A percentile compares a stretch with the other conserved stretches of the same genome.
Conservation (phyloP, 2,888 invertebrate species). For the Deroplatys truncata region DNA sequence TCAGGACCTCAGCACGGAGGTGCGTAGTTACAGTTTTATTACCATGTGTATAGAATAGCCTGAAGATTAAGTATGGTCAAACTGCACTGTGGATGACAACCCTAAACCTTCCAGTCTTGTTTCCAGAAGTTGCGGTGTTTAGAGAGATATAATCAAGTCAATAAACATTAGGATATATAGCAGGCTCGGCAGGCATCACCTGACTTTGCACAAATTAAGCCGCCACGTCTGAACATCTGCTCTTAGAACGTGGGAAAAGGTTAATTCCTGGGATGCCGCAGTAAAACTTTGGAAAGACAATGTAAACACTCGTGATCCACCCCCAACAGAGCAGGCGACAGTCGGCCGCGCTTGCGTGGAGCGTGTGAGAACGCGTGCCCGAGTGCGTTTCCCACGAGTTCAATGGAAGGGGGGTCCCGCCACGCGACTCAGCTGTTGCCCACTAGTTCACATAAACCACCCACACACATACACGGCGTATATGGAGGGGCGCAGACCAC, state of each 20-base stretch:
- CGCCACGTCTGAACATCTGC: neutral
- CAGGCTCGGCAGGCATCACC: neutral
- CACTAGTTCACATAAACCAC: too few relatives aligned
- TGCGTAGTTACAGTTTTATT: too few relatives aligned
- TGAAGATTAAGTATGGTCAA: too few relatives aligned
- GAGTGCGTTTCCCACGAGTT: slow-evolving; percentile 2
- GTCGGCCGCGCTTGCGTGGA: neutral
- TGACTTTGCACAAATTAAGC: neutral
- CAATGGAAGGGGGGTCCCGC: neutral
- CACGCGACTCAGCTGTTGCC: slow-evolving; percentile 9
- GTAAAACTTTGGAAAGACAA: neutral
- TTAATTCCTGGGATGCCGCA: neutral
- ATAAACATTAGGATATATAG: too few relatives aligned
- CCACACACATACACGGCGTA: neutral
- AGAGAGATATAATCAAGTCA: too few relatives aligned
- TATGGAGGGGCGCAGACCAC: neutral
- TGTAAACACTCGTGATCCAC: neutral
- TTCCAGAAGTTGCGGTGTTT: too few relatives aligned
- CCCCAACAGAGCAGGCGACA: neutral
- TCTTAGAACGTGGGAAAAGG: neutral
- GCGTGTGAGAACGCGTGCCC: slow-evolving; percentile 18
- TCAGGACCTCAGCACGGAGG: too few relatives aligned
- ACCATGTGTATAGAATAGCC: too few relatives aligned
- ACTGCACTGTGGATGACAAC: too few relatives aligned
- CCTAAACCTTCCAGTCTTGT: too few relatives aligned